These are phyloP conservation scores for Cephus spinipes DNA, from an alignment of 2,888 invertebrate genomes.

Conservation along the genomic window DNA sequence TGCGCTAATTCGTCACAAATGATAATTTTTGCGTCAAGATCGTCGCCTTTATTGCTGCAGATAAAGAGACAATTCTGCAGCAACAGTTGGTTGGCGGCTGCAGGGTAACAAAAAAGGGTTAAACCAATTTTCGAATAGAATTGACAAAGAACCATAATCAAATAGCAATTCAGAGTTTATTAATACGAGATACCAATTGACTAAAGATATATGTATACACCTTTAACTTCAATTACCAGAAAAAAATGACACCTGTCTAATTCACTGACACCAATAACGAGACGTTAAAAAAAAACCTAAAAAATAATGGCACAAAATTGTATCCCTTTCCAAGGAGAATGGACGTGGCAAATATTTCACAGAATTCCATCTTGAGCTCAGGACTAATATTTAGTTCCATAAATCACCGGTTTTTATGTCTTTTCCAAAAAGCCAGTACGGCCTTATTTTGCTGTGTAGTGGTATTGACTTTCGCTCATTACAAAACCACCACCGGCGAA, in stretches of 20 bases:
- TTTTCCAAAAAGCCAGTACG: slow-evolving; percentile 26
- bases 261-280: neutral
- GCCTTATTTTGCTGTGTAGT: slow-evolving; percentile 9
- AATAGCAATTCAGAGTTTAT: neutral
- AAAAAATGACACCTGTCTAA: neutral
- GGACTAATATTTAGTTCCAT: slow-evolving; percentile 5
- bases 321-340: neutral
- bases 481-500: neutral
- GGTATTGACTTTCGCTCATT: slow-evolving; percentile 22
- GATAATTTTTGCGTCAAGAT: neutral
- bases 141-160: neutral
- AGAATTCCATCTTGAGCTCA: neutral
- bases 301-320: neutral
- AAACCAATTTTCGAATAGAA: neutral
- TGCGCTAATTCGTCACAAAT: neutral
- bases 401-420: slow-evolving; percentile 27
- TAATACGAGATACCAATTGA: neutral
- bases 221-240: neutral
- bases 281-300: neutral
- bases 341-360: neutral
- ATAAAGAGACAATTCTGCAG: neutral
- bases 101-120: neutral
- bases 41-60: neutral
- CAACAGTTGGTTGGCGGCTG: neutral
- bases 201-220: neutral